Base-by-base conservation (phyloP, 2,113 vertebrate genomes). In the Regulus satrapa region DNA sequence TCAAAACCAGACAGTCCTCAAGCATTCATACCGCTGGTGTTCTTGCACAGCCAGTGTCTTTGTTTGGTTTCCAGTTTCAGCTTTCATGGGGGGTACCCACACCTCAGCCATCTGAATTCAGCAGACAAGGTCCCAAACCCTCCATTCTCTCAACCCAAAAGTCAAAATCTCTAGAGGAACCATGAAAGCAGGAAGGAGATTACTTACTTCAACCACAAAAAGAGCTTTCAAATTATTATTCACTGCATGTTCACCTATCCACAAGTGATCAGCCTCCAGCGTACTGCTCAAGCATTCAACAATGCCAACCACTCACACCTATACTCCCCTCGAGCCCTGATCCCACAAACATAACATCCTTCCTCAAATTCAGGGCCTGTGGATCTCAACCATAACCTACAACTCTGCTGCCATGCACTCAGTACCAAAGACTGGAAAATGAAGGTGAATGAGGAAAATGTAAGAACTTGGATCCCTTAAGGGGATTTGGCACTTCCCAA, bases 271-370 rank as follows among this genome's bases (percentile, higher is more conserved):
- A 40, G 41, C 16, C 59, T 49, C 43, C 75, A 38, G 66, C 75
- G 71, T 29, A 43, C 51, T 7, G 49, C 48, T 26, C 36, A 24
- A 68, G n/a, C 67, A 77, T 2, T 38, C 20, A 54, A 36, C 1
- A 1, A 24, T 19, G 18, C 29, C 48, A n/a, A 5, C 26, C 0
- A 3, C 78, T 85, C 43, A 19, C 28, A 80, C 5, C 36, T 43
- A 5, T 9, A 7, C 14, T 2, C 67, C 32, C 46, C n/a, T 25
- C 26, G 24, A 89, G 54, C 41, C 36, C 81, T 64, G 24, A 48
- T 80, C 63, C 76, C 52, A 55, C 49, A 88, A 46, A n/a, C 6
- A 5, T 0, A 0, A 13, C 6, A 38, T 40, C 2, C 1, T 16
- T 71, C 48, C 52, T 88, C 14, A 46, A 71, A 67, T 25, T 40